Conservation (phyloP, 2,797 vertebrate species). For the Cossypha niveicapilla region DNA sequence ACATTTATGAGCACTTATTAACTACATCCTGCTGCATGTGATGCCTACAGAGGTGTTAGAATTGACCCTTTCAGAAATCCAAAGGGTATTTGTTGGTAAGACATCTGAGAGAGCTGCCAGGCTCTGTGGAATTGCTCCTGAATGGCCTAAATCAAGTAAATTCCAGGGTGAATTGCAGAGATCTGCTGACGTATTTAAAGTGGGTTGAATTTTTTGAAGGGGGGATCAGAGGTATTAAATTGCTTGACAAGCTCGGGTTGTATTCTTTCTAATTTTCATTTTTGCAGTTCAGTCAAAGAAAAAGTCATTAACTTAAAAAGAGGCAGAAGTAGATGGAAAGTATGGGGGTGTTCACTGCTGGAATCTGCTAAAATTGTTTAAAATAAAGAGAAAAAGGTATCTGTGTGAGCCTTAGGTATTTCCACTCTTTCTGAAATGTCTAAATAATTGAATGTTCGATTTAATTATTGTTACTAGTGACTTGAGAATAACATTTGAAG, state of each 20-base stretch:
- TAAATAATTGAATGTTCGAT: neutral
- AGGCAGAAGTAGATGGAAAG: neutral
- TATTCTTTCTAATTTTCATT: neutral
- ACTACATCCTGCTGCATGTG: fast-evolving
- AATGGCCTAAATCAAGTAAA: neutral
- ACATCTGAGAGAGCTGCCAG: neutral
- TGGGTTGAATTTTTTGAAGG: neutral
- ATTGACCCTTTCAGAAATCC: neutral
- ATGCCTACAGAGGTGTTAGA: neutral
- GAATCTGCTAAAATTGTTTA: neutral
- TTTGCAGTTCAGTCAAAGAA: neutral
- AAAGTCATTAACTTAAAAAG: neutral
- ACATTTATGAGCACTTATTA: neutral
- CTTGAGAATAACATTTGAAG: neutral
- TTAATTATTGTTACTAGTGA: neutral
- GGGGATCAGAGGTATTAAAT: neutral
- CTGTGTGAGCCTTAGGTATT: neutral
- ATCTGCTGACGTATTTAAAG: neutral
- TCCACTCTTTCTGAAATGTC: neutral
- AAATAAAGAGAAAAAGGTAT: neutral
- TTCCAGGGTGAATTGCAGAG: neutral
- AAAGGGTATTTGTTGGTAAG: neutral
- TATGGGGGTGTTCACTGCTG: neutral
- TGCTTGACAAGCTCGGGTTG: neutral
- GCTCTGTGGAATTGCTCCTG: neutral